These are phyloP conservation scores for Macrophya annulata DNA, from an alignment of 2,888 invertebrate species.

Conservation along the genomic window DNA sequence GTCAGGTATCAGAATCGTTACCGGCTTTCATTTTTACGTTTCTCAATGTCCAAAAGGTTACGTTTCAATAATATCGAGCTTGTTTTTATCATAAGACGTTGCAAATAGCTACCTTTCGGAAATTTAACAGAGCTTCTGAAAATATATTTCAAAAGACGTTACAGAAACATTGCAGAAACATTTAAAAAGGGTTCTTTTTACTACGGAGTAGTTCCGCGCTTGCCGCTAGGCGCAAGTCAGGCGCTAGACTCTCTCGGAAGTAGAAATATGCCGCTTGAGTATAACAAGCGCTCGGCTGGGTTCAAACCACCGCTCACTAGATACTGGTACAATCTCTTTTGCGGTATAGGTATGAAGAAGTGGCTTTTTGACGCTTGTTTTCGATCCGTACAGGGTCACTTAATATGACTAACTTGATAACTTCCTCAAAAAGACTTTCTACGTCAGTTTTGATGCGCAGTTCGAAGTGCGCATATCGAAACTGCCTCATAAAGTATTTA, in stretches of 20 bases:
- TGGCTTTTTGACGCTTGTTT: neutral
- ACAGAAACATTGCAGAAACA: neutral
- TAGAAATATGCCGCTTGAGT: neutral
- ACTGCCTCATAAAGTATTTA: too few species aligned
- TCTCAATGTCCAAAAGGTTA: neutral
- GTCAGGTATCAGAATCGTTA: neutral
- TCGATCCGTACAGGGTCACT: neutral
- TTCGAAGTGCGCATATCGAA: neutral
- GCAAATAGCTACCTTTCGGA: neutral
- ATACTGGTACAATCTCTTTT: neutral
- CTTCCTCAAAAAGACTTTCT: neutral
- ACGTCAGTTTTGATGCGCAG: constrained; percentile 1
- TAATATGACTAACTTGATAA: neutral
- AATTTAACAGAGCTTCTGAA: neutral
- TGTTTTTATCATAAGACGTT: neutral
- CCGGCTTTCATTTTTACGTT: neutral
- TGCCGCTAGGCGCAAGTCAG: neutral
- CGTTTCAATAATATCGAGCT: neutral
- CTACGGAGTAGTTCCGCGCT: neutral
- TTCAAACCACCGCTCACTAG: neutral
- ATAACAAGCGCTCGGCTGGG: neutral
- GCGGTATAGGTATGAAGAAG: neutral
- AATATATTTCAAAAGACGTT: neutral
- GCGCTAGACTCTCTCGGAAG: neutral
- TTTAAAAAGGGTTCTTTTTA: neutral